These are phyloP conservation scores for Chanos chanos DNA, from an alignment of 2,797 vertebrate genomes.

Conservation along the genomic window DNA sequence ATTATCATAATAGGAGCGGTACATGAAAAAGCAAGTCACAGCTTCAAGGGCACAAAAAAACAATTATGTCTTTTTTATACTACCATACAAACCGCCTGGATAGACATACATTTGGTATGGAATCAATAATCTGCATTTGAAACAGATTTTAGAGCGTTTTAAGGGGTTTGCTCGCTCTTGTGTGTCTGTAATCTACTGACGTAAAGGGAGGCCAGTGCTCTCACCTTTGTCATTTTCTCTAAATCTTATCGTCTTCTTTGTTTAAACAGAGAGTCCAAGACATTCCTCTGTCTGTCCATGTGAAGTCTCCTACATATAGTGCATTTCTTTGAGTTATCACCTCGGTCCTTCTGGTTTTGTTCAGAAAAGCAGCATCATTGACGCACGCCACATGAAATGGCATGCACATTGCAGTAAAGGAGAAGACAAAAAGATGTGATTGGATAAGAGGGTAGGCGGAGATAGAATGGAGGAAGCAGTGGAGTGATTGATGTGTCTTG, in stretches of 20 bases:
- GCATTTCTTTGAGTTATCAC: slow-evolving; percentile 52
- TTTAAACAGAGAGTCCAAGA: slow-evolving; percentile 71
- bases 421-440: not conserved
- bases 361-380: slow-evolving; percentile 24
- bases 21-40: no score
- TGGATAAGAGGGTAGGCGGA: no score
- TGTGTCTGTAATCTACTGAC: slow-evolving; percentile 50
- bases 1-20: no score
- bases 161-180: not conserved
- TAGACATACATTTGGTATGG: not conserved
- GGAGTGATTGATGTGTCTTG: no score
- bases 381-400: not conserved
- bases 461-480: no score
- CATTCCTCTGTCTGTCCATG: slow-evolving; percentile 58
- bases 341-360: slow-evolving; percentile 28
- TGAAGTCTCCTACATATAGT: slow-evolving; percentile 59
- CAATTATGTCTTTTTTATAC: no score
- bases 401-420: slow-evolving; percentile 16
- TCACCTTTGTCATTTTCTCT: slow-evolving; percentile 60
- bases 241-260: slow-evolving; percentile 76
- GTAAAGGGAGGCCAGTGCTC: slow-evolving; percentile 18
- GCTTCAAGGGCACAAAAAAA: no score
- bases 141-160: slow-evolving; percentile 18
- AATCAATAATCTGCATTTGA: slow-evolving; percentile 4
- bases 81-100: no score